phyloP scores from a whole-genome alignment of 2,888 invertebrate species.

The Tinea trinotella region DNA sequence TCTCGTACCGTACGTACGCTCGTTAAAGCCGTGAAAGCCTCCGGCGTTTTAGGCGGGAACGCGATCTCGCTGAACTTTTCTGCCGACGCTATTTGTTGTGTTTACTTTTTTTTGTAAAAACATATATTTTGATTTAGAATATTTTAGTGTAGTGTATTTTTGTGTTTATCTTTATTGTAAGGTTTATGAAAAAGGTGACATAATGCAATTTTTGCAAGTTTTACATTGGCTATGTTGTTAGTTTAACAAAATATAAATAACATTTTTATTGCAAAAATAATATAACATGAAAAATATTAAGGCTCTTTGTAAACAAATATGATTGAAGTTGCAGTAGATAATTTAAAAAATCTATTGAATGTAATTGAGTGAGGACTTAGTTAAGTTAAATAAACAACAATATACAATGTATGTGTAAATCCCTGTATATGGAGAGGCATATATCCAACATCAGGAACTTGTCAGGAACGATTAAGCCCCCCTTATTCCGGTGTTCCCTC shows the following conservation, averaged over 20 bases:
- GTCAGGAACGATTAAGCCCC: slow-evolving; percentile 51
- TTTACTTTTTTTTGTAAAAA: neutral
- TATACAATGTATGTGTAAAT: slow-evolving; percentile 2
- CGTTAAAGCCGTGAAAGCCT: slow-evolving; percentile 37
- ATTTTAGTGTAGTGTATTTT: no score
- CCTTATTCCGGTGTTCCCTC: slow-evolving; percentile 24
- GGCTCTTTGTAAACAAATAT: neutral
- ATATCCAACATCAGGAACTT: slow-evolving; percentile 40
- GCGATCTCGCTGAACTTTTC: slow-evolving; percentile 25
- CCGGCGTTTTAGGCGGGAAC: slow-evolving; percentile 60
- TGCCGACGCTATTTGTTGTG: slow-evolving; percentile 3
- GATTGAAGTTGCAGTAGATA: neutral
- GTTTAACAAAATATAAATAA: neutral
- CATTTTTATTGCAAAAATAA: no score
- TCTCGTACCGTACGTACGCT: slow-evolving; percentile 39
- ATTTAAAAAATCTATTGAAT: neutral
- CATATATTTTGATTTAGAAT: no score
- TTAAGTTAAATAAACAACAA: neutral
- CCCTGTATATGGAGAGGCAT: slow-evolving; percentile 6
- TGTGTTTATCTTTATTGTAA: no score
- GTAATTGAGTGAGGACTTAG: neutral
- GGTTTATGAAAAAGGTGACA: no score
- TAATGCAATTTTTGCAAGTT: no score
- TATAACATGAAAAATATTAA: no score
- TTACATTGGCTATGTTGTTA: neutral